Evolutionary conservation across 2,797 vertebrate species (phyloP), one percentile per base, ranked within the genome.

Genomic region (Myiotriccus ornatus): DNA sequence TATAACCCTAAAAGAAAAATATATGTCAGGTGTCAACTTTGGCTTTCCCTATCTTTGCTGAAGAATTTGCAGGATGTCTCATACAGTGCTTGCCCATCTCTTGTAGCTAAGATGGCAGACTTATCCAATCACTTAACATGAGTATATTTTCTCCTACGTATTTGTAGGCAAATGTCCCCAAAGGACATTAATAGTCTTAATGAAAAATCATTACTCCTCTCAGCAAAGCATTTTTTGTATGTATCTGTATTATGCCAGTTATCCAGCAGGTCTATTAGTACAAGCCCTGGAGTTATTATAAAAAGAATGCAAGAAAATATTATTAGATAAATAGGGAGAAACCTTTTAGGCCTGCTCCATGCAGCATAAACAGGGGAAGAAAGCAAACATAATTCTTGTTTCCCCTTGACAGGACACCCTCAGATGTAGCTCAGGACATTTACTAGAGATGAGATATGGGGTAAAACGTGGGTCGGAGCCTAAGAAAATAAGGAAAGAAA

Each of bases 301-400:
- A 87, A 71, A 86, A 56, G 24, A 93, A 90, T 74, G n/a, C n/a
- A 43, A 82, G 47, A 67, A 13, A 67, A 77, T 71, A 79, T 88
- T 70, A 63, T 37, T 74, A 64, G 34, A 59, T 73, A 87, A 90
- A 74, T 46, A 57, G 28, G 13, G 12, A 43, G 50, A 94, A 93
- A 84, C 25, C 63, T 86, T 82, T 78, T 32, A 65, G 27, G 24
- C 34, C 52, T 79, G 44, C 23, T 89, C n/a, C 25, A 55, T 53
- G 28, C 80, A 82, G 67, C 77, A 88, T 57, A 84, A 93, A 82
- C 49, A 91, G 62, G 82, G 19, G 53, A 92, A 92, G 49, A 94
- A 91, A 84, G 70, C 80, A 94, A 94, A 84, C 10, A 68, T 82
- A 91, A 85, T 68, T 94, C 67, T 91, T 23, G 46, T 93, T 95